phyloP scores from a whole-genome alignment of 1,140 invertebrate species.

The Listronotus oregonensis region DNA sequence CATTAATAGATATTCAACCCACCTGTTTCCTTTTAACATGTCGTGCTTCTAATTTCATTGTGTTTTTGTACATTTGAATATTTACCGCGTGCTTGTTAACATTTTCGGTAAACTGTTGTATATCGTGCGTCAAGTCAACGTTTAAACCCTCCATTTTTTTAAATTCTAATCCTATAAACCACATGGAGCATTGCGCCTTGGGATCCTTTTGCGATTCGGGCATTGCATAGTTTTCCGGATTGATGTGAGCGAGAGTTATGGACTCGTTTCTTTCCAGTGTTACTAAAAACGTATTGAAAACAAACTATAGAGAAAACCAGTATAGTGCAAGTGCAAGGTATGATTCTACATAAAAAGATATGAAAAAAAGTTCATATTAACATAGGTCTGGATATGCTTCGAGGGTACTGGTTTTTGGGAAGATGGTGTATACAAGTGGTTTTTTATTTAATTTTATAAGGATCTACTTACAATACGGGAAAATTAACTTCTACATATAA shows the following conservation, averaged over 20 bases:
- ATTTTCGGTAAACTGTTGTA: conserved; percentile 84
- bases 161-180: conserved; percentile 96
- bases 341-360: no score
- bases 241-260: conserved; percentile 92
- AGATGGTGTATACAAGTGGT: no score
- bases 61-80: conserved; percentile 83
- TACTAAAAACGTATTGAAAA: no score
- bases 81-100: conserved; percentile 69
- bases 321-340: no score
- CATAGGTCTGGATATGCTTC: no score
- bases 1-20: neutral
- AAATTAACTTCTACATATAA: no score
- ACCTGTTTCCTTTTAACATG: conserved; percentile 77
- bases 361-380: no score
- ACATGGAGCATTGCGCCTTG: conserved; percentile 73
- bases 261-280: conserved; percentile 90
- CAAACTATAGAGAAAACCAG: no score
- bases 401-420: no score
- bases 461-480: no score
- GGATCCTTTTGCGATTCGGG: conserved; percentile 54
- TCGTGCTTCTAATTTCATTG: conserved; percentile 86
- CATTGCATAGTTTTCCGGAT: conserved; percentile 81
- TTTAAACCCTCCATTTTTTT: conserved; percentile 85
- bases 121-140: conserved; percentile 92
- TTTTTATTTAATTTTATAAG: no score